Conservation (phyloP, 2,888 invertebrate genomes). For the Euzophera pinguis region DNA sequence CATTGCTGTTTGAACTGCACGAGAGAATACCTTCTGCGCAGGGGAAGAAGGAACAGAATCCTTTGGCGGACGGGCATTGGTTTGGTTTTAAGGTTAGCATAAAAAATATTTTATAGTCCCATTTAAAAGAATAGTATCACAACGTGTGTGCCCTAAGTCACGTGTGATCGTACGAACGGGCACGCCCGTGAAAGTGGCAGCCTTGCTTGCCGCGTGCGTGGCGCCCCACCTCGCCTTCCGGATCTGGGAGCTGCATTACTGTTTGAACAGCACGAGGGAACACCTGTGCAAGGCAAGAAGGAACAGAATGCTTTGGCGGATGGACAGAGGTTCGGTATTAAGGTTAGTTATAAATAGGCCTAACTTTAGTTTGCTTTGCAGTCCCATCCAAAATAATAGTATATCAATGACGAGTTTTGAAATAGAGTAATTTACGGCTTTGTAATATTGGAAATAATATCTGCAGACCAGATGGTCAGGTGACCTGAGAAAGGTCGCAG, state of each 20-base stretch:
- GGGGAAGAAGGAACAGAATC: conserved; percentile 53
- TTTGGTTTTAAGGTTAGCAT: conserved; percentile 64
- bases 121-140: too few relatives aligned
- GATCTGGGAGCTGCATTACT: conserved; percentile 79
- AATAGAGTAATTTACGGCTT: too few relatives aligned
- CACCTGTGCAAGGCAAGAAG: conserved; percentile 51
- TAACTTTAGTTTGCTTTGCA: too few relatives aligned
- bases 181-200: conserved; percentile 82
- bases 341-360: conserved; percentile 24
- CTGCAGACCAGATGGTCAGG: too few relatives aligned
- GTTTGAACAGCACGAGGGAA: conserved; percentile 74
- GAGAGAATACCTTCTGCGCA: conserved; percentile 48
- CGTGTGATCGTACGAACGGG: conserved; percentile 78
- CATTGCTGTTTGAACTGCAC: conserved; percentile 78
- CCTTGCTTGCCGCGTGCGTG: conserved; percentile 77
- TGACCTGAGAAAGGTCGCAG: too few relatives aligned
- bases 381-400: too few relatives aligned
- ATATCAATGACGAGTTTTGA: too few relatives aligned
- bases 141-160: conserved; percentile 31
- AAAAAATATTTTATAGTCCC: too few relatives aligned
- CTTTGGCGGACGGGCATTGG: conserved; percentile 54
- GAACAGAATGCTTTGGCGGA: conserved; percentile 47
- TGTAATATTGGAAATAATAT: too few relatives aligned
- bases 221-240: conserved; percentile 79
- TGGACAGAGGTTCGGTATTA: conserved; percentile 68